Percentiles rank a stretch among this genome's conserved stretches.
Evolutionary conservation across 2,797 vertebrate genomes (phyloP).

Genomic region (Australoheros facetus): DNA sequence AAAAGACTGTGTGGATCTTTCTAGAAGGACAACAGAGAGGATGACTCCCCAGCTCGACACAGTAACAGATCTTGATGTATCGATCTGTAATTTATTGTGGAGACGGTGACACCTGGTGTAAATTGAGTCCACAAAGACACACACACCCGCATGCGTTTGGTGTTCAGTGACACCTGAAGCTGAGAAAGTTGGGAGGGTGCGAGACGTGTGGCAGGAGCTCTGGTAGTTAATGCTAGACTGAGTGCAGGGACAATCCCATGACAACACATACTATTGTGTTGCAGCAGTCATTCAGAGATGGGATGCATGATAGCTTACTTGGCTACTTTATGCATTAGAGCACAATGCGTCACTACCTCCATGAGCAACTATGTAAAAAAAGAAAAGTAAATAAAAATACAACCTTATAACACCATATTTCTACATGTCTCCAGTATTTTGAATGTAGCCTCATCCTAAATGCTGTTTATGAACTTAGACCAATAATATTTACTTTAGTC

Average conservation of each 20-base stretch:
- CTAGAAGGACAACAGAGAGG: conserved; percentile 27
- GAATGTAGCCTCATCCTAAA: background rate
- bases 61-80: conserved; percentile 23
- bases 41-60: conserved; percentile 7
- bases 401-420: background rate
- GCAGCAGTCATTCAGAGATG: conserved; percentile 12
- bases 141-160: conserved; percentile 6
- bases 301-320: conserved; percentile 9
- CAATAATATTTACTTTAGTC: background rate
- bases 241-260: conserved; percentile 35
- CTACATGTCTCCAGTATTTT: rapidly evolving
- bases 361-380: background rate
- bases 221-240: conserved; percentile 47
- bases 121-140: conserved; percentile 45
- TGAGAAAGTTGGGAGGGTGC: conserved; percentile 40
- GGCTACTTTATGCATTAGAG: background rate
- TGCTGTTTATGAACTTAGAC: too few relatives aligned
- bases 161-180: conserved; percentile 51
- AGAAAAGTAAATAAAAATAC: too few relatives aligned
- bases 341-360: background rate
- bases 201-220: conserved; percentile 42
- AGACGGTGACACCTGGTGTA: conserved; percentile 42
- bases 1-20: conserved; percentile 20
- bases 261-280: conserved; percentile 34
- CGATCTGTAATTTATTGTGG: conserved; percentile 43